Evolutionary conservation across 2,888 invertebrate species (phyloP), one percentile per base, ranked within the genome.

Genomic region (Trichogramma dendrolimi): DNA sequence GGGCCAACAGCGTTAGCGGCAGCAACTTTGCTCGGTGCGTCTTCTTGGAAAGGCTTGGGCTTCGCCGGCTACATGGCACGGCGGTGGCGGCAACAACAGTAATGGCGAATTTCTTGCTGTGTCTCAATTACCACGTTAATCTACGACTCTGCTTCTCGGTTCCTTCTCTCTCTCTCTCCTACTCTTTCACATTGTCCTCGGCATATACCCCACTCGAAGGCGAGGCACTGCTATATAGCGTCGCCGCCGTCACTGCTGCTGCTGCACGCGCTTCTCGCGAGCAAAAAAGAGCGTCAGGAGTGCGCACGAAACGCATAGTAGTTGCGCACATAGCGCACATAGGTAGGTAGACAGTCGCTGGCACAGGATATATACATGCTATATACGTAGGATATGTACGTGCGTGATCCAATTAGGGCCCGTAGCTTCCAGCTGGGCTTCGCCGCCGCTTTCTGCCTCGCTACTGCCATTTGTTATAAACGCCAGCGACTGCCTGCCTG

Each of bases 51-150:
- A 47, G 42, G 61, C 61, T 56, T 47, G 46, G 55, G 44, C 55
- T 50, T 55, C 14, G 51, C 52, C 8, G 55, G 27, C 27, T 27
- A 27, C 27, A 27, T 27, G 27, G 27, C 27, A 27, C 27, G 27
- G 27, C 27, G 27, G 27, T 27, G 27, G 27, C 27, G 27, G 27
- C 27, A 27, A 27, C 27, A 27, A 27, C 27, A 27, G 27, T 27
- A 27, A 27, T 27, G 27, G 27, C 27, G 27, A 48, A 48, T 48
- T 48, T 48, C 48, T 40, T 14, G 48, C 50, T 72, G 72, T 74
- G 72, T 77, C 76, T 78, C 75, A 77, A 78, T 78, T 77, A 78
- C 71, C 66, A 67, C 73, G 76, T 75, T 76, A 76, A 76, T 76
- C 74, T 75, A 75, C 72, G 74, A 72, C 68, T 72, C 72, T 42